phyloP scores from a whole-genome alignment of 2,888 invertebrate species.

The Meloe dianella region DNA sequence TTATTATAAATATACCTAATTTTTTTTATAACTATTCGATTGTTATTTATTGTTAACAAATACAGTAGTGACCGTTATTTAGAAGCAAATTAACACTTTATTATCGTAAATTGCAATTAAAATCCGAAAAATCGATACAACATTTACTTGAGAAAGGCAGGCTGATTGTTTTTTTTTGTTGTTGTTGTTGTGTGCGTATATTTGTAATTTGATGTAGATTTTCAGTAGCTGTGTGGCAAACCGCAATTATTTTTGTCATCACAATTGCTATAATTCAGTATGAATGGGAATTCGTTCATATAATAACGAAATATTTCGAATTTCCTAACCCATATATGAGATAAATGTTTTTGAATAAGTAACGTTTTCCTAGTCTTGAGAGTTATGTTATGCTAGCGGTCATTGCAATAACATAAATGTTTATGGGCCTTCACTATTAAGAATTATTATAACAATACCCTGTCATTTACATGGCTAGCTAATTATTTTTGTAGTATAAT shows the following conservation, averaged over 20 bases:
- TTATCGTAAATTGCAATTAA: not conserved
- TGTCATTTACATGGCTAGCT: not conserved
- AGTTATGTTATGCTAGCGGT: slow-evolving; percentile 5
- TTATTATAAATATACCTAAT: slow-evolving; percentile 34
- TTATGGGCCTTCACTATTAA: slow-evolving; percentile 4
- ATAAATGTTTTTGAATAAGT: not conserved
- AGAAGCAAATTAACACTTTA: not conserved
- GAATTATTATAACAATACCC: slow-evolving; percentile 7
- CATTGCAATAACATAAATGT: slow-evolving; percentile 10
- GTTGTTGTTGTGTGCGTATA: too few species aligned
- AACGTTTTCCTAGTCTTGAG: not conserved
- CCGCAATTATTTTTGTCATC: not conserved
- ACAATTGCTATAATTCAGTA: not conserved
- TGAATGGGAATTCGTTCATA: not conserved
- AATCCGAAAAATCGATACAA: not conserved
- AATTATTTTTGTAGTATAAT: slow-evolving; percentile 2
- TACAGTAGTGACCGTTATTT: slow-evolving; percentile 11
- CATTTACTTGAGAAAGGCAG: not conserved
- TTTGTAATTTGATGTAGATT: not conserved
- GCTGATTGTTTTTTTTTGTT: too few species aligned
- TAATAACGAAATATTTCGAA: not conserved
- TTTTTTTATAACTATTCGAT: slow-evolving; percentile 18
- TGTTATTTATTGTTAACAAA: slow-evolving; percentile 16
- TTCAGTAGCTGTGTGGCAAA: not conserved
- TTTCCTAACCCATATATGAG: not conserved